A percentile compares a stretch with the other conserved stretches of the same genome.
Conservation (phyloP, 1,140 invertebrate species). For the Holotrichia oblita region DNA sequence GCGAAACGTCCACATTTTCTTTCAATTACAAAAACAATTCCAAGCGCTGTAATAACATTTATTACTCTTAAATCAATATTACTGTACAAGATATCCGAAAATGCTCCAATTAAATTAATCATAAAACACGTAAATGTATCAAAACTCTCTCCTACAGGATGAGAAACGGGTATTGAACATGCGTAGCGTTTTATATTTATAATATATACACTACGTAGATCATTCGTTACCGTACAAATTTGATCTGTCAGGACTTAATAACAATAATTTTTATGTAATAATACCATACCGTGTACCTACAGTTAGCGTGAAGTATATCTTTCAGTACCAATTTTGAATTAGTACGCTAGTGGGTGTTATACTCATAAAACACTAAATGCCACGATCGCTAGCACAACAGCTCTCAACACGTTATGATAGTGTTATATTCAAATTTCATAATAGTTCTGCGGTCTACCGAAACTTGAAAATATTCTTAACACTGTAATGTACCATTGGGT, state of each 20-base stretch:
- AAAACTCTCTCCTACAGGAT: not conserved
- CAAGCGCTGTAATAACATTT: not conserved
- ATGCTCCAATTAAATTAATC: not conserved
- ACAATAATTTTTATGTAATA: constrained; percentile 14
- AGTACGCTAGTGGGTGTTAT: constrained; percentile 20
- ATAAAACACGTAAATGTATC: not conserved
- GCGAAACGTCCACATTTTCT: not conserved
- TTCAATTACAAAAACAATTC: not conserved
- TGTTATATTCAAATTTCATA: constrained; percentile 25
- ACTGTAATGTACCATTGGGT: not conserved
- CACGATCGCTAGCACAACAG: not conserved
- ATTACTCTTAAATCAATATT: constrained; percentile 7
- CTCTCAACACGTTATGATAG: constrained; percentile 11
- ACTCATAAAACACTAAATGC: not conserved
- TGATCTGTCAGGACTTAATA: constrained; percentile 29
- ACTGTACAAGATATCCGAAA: not conserved
- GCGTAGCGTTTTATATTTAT: not conserved
- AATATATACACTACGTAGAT: not conserved
- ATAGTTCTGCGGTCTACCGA: not conserved
- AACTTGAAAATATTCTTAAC: not conserved
- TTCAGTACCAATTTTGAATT: constrained; percentile 24
- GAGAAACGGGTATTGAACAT: not conserved
- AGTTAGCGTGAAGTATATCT: not conserved
- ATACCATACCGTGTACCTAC: not conserved
- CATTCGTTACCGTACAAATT: constrained; percentile 21